phyloP scores from a whole-genome alignment of 2,888 invertebrate species.

The Macrophya annulata region DNA sequence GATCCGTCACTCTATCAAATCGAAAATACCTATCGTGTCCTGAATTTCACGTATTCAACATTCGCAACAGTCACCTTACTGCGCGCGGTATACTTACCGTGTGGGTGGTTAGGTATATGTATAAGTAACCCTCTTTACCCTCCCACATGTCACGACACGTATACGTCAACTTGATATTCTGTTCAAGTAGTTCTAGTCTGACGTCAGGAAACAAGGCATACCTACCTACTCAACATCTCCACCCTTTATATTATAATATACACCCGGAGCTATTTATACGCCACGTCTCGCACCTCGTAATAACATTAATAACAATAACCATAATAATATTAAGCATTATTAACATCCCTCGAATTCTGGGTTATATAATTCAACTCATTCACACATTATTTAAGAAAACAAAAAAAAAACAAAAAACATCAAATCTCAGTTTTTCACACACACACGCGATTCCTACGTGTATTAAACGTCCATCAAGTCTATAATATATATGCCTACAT shows the following conservation, averaged over 20 bases:
- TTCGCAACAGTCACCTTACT: slow-evolving; percentile 14
- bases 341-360: not conserved
- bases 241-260: not conserved
- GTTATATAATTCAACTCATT: not conserved
- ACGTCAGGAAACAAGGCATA: slow-evolving; percentile 27
- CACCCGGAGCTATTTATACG: not conserved
- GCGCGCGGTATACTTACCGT: not conserved
- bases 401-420: not conserved
- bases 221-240: not conserved
- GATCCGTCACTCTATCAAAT: slow-evolving; percentile 34
- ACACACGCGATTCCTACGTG: not conserved
- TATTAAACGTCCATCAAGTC: slow-evolving; percentile 1
- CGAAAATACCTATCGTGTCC: slow-evolving; percentile 28
- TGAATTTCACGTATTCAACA: slow-evolving; percentile 26
- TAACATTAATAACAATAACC: not conserved
- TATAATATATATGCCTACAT: not conserved
- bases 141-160: slow-evolving; percentile 19
- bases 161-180: slow-evolving; percentile 43
- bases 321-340: not conserved
- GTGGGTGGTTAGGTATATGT: not conserved
- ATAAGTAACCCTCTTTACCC: not conserved
- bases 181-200: slow-evolving; percentile 25
- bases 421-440: not conserved
- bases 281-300: not conserved
- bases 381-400: not conserved